Base-by-base conservation (phyloP, 2,888 invertebrate genomes). In the Sylvicola fuscatus region DNA sequence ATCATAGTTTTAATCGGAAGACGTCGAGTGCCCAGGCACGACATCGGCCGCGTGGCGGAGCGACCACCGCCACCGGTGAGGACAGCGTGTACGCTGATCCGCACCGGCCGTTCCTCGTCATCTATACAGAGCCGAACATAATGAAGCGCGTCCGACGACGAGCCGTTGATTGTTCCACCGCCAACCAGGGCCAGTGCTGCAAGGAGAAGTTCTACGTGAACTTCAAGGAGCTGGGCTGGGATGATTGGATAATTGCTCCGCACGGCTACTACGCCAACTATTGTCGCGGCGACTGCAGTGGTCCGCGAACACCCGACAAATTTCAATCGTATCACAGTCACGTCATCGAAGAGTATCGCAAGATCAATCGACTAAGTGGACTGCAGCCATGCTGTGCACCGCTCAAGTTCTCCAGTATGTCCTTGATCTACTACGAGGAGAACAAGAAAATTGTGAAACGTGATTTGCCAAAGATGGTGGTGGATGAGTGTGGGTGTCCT, bases 401-500 rank as follows among this genome's bases (percentile, higher is more conserved):
- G 29, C 69, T 86, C 43, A 86, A 86, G 59, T 86, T 90, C 62
- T 84, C 86, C 39, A 76, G 84, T 54, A 83, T 90, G 70, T 86
- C 86, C 46, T 68, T 90, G 46, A 86, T 90, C 54, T 90, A 90
- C 62, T 86, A 84, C 62, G 87, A 87, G 46, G 83, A 56, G 38
- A 56, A 86, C 62, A 73, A 77, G 45, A 82, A 79, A 64, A 86
- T 90, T 58, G 83, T 90, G 59, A 89, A 90, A 60, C 71, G 87
- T 50, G 87, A 89, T 65, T 66, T 90, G 55, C 89, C 89, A 45
- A 87, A 89, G 67, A 90, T 90, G 89, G 83, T 87, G 48, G 87
- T 90, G 43, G 87, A 90, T 60, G 89, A 89, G 66, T 90, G 90
- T 64, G 89, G 87, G 47, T 90, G 90, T 62, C 87, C 87, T 48